Conservation (phyloP, 2,113 vertebrate genomes). For the Sprattus sprattus region DNA sequence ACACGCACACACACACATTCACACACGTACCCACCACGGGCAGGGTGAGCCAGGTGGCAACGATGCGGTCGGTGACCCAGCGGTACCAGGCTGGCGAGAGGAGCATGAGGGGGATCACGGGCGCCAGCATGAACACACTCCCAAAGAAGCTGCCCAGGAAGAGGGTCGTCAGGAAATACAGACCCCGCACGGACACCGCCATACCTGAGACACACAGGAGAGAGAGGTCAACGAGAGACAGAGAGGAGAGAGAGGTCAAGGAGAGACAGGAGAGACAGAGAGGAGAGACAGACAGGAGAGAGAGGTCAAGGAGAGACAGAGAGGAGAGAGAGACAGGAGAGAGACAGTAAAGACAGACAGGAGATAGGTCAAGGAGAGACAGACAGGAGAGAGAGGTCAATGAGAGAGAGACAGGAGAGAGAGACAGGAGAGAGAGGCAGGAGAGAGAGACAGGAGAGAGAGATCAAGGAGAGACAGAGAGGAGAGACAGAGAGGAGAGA, state of each 20-base stretch:
- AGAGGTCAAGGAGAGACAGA: too few species aligned
- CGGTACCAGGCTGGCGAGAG: slow-evolving; percentile 91
- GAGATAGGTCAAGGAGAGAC: too few species aligned
- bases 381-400: too few species aligned
- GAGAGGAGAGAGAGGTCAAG: not conserved
- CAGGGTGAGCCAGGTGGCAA: slow-evolving; percentile 94
- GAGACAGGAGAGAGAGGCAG: too few species aligned
- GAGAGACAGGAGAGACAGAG: not conserved
- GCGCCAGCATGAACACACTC: slow-evolving; percentile 91
- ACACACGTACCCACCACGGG: slow-evolving; percentile 83
- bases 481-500: too few species aligned
- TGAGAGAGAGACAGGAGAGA: too few species aligned
- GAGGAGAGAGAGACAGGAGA: too few species aligned
- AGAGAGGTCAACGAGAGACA: not conserved
- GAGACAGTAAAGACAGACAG: too few species aligned
- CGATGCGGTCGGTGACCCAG: slow-evolving; percentile 88
- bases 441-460: too few species aligned
- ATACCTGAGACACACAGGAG: slow-evolving; percentile 65
- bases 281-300: not conserved
- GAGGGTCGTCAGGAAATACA: slow-evolving; percentile 85
- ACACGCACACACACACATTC: not conserved
- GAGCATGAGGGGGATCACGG: slow-evolving; percentile 89
- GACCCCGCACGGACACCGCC: slow-evolving; percentile 87
- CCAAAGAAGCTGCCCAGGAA: slow-evolving; percentile 94
- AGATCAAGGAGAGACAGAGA: too few species aligned